These are phyloP conservation scores for Megathymus violae DNA, from an alignment of 1,140 invertebrate species.

Conservation along the genomic window DNA sequence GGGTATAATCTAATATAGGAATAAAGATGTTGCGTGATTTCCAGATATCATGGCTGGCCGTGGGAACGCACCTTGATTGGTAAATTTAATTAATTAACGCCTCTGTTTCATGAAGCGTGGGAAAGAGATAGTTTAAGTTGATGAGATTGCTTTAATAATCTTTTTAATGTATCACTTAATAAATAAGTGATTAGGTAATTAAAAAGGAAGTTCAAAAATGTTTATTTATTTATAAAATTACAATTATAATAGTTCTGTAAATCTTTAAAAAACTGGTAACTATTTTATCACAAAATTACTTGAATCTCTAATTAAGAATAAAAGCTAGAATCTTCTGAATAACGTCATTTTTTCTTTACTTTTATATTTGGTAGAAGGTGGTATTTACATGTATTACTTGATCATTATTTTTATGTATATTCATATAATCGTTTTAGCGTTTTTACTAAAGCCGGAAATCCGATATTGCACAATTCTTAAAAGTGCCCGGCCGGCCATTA, in stretches of 20 bases:
- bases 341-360: too few relatives aligned
- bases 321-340: too few relatives aligned
- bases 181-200: too few relatives aligned
- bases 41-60: slow-evolving; percentile 67
- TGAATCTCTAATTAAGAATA: too few relatives aligned
- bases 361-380: too few relatives aligned
- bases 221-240: too few relatives aligned
- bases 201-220: too few relatives aligned
- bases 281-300: too few relatives aligned
- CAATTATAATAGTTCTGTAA: too few relatives aligned
- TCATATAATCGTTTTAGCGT: slow-evolving; percentile 4
- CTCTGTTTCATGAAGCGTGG: slow-evolving; percentile 59
- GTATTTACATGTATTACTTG: too few relatives aligned
- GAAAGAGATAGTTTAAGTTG: slow-evolving; percentile 40
- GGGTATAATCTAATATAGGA: slow-evolving; percentile 70
- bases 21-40: slow-evolving; percentile 83
- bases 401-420: not conserved
- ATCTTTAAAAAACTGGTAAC: too few relatives aligned
- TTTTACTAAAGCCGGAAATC: slow-evolving; percentile 68
- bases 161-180: slow-evolving; percentile 2
- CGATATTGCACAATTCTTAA: slow-evolving; percentile 69
- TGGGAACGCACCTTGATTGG: slow-evolving; percentile 79
- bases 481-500: slow-evolving; percentile 71
- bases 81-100: slow-evolving; percentile 74
- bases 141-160: slow-evolving; percentile 10